These are phyloP conservation scores for Vollenhovia emeryi DNA, from an alignment of 1,140 invertebrate species.

Conservation along the genomic window DNA sequence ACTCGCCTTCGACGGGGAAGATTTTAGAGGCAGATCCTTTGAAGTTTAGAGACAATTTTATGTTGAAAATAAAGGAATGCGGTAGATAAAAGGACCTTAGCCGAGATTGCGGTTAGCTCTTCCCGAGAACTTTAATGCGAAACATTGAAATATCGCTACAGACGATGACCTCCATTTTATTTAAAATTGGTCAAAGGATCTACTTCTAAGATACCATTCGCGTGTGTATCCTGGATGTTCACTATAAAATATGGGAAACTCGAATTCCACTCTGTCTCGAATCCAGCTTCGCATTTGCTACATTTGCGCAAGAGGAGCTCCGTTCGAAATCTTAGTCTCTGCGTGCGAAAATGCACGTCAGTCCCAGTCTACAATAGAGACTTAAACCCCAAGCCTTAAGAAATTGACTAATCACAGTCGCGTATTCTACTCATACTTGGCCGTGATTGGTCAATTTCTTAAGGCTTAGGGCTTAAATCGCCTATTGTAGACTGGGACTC, in stretches of 20 bases:
- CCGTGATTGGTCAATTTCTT: too few relatives aligned
- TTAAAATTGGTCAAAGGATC: slow-evolving; percentile 5
- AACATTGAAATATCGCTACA: not conserved
- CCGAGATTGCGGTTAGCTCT: not conserved
- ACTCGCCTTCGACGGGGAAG: not conserved
- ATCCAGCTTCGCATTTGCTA: not conserved
- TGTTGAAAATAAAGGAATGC: not conserved
- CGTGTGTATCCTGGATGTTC: not conserved
- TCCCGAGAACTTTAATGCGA: not conserved
- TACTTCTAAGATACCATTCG: not conserved
- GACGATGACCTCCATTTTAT: not conserved
- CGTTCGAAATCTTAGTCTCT: not conserved
- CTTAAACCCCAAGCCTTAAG: too few relatives aligned
- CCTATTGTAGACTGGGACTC: too few relatives aligned
- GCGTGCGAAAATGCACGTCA: not conserved
- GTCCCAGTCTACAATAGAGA: too few relatives aligned
- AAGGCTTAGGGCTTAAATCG: too few relatives aligned
- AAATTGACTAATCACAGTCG: too few relatives aligned
- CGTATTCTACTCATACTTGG: too few relatives aligned
- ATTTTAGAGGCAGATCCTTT: not conserved
- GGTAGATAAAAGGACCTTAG: not conserved
- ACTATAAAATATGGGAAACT: slow-evolving; percentile 14
- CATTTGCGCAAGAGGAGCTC: not conserved
- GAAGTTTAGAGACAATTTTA: slow-evolving; percentile 10
- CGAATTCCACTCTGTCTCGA: not conserved